A percentile compares a stretch with the other conserved stretches of the same genome.
Conservation (phyloP, 1,140 invertebrate species). For the Neodiprion fabricii region DNA sequence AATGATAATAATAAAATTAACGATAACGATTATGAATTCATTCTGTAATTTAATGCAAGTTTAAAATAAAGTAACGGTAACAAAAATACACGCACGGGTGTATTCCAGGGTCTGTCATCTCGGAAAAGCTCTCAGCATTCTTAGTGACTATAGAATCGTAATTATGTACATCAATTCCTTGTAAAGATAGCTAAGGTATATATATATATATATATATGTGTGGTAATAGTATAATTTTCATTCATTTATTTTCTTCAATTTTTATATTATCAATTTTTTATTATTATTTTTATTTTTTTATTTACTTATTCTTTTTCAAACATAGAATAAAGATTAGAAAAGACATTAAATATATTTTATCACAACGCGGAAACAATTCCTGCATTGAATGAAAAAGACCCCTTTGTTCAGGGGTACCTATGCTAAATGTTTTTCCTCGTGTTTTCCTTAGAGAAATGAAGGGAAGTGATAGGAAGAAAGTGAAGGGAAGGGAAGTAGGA, state of each 20-base stretch:
- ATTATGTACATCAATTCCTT: conserved; percentile 56
- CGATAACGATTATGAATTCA: background rate
- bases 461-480: background rate
- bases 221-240: background rate
- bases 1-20: no score
- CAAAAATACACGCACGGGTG: background rate
- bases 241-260: conserved; percentile 14
- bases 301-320: no score
- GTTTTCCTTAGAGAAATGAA: background rate
- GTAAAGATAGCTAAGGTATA: conserved; percentile 42
- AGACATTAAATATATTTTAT: conserved; percentile 27
- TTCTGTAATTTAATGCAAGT: background rate
- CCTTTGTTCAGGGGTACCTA: background rate
- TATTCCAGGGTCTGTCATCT: background rate
- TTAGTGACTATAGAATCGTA: conserved; percentile 37
- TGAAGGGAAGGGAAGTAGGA: background rate
- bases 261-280: background rate
- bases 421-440: background rate
- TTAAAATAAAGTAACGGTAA: background rate
- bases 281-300: background rate
- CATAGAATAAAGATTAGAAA: conserved; percentile 36
- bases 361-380: conserved; percentile 30
- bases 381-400: conserved; percentile 24
- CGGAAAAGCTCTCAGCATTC: background rate
- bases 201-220: conserved; percentile 27